phyloP scores from a whole-genome alignment of 1,140 invertebrate genomes.

The Drosophila virilis region DNA sequence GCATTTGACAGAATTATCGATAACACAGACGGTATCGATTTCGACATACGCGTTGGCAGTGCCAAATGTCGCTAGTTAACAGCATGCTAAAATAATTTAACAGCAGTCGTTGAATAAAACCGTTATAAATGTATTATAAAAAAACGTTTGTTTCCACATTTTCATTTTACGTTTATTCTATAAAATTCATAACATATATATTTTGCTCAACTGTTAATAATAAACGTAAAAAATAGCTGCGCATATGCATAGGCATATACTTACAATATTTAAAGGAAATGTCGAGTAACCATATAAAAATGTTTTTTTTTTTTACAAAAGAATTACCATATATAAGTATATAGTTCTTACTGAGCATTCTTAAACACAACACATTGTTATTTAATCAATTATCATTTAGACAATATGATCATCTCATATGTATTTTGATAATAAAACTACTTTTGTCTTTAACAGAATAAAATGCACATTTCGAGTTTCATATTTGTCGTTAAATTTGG shows the following conservation, averaged over 20 bases:
- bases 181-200: slow-evolving; percentile 79
- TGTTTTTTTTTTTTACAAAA: slow-evolving; percentile 58
- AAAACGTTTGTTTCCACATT: slow-evolving; percentile 18
- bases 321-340: slow-evolving; percentile 38
- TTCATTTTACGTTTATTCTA: slow-evolving; percentile 69
- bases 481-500: slow-evolving; percentile 47
- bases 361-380: slow-evolving; percentile 70
- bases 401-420: slow-evolving; percentile 44
- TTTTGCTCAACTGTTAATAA: slow-evolving; percentile 61
- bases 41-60: slow-evolving; percentile 5
- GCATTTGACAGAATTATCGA: slow-evolving; percentile 32
- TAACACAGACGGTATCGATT: not conserved
- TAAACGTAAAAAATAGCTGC: slow-evolving; percentile 54
- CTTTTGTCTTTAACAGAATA: slow-evolving; percentile 39
- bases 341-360: slow-evolving; percentile 63
- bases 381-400: slow-evolving; percentile 33
- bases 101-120: not conserved
- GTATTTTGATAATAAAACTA: slow-evolving; percentile 45
- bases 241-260: slow-evolving; percentile 49
- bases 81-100: not conserved
- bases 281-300: slow-evolving; percentile 58
- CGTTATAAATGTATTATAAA: not conserved
- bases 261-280: slow-evolving; percentile 46
- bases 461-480: slow-evolving; percentile 50
- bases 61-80: slow-evolving; percentile 3